Evolutionary conservation across 2,888 invertebrate species (phyloP), one percentile per base, ranked within the genome.

Genomic region (Ctena decussata): DNA sequence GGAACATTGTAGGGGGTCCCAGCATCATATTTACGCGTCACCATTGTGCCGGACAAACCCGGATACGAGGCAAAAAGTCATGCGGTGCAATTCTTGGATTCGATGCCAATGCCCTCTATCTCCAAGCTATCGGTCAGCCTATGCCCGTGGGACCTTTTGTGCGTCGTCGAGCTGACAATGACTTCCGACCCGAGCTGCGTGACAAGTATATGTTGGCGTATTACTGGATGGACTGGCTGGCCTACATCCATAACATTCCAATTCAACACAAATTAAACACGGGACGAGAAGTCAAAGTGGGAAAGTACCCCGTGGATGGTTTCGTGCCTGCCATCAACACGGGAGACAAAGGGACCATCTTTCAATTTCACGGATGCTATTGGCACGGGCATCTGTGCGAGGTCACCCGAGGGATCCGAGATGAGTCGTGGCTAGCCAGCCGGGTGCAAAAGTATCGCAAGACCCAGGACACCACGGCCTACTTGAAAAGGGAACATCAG

Each of bases 61-160:
- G 11, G n/a, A 82, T 89, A 0, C n/a, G 87, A 37, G 80, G 74
- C 30, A 30, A 80, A 21, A 84, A 87, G 70, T 39, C 65, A 11
- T 87, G 84, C 60, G 32, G 57, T 6, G 60, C 82, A 5, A 85
- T 87, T 53, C 74, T 86, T 1, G 86, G 86, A 0, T 89, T 81
- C 46, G 86, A 89, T 65, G 87, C 87, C 41, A 87, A 87, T 78
- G 85, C 89, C 11, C 71, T 89, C 8, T 87, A 89, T 57, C 53
- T 87, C 5, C 60, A 78, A 37, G 81, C 80, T n/a, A 84, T 87
- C 35, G 85, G 82, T 27, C 60, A 89, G 44, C 76, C 80, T 11
- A 86, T 89, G 87, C 87, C 89, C 0, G 77, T 73, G 6, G 87
- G 89, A 35, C 71, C 77, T 18, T 88, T 84, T 35, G 46, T 88